Evolutionary conservation across 2,888 invertebrate genomes (phyloP).

Genomic region (Synergus umbraculus): DNA sequence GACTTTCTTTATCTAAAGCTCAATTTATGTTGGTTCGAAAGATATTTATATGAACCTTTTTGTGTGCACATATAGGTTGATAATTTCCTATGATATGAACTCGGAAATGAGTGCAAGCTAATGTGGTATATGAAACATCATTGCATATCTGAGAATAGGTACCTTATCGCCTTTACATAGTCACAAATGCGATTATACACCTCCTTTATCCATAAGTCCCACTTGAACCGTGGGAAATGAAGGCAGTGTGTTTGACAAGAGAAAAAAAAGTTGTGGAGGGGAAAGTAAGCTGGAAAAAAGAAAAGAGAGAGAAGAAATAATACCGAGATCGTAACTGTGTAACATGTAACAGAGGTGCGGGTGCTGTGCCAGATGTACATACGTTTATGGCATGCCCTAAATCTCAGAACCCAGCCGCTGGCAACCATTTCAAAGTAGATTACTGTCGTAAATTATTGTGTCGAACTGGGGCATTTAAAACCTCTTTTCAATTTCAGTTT

Average conservation of each 20-base stretch:
- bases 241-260: conserved; percentile 31
- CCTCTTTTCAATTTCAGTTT: not conserved
- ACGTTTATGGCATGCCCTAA: not conserved
- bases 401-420: conserved; percentile 1
- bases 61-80: conserved; percentile 3
- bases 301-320: not conserved
- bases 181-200: not conserved
- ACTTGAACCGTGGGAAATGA: conserved; percentile 46
- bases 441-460: conserved; percentile 2
- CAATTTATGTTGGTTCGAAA: not conserved
- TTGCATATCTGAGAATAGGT: conserved; percentile 3
- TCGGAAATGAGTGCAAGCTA: conserved; percentile 15
- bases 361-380: conserved; percentile 16
- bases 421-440: not conserved
- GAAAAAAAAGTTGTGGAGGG: conserved; percentile 14
- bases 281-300: conserved; percentile 20
- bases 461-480: conserved; percentile 1
- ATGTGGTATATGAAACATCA: not conserved
- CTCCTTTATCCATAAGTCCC: conserved; percentile 2
- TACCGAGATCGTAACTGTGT: not conserved
- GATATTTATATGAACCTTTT: conserved; percentile 23
- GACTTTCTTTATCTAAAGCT: too few relatives aligned
- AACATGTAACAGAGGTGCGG: conserved; percentile 2
- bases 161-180: conserved; percentile 23
- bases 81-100: conserved; percentile 19